Evolutionary conservation across 2,797 vertebrate species (phyloP), one percentile per base, ranked within the genome.

Genomic region (Alauda arvensis): DNA sequence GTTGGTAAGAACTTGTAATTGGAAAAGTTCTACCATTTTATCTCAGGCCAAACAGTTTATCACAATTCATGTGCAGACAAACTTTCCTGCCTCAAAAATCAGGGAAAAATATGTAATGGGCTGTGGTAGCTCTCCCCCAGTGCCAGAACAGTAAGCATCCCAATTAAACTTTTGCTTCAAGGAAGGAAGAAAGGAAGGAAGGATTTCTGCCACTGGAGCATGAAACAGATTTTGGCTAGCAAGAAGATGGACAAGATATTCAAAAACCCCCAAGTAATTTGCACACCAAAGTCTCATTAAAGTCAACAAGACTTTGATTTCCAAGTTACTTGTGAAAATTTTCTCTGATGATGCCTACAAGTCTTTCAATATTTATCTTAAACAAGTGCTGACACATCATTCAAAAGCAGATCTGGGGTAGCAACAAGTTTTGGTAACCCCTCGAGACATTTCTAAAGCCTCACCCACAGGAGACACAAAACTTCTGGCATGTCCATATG

Each of bases 341-440:
- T 89, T 79, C 75, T 89, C 67, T 85, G 57, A 81, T 74, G 84
- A 87, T 88, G 77, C 71, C 71, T 85, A 59, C 77, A 67, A 87
- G 75, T 75, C 67, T 89, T 81, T 34, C 77, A 87, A 48, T 81
- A 91, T 55, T 94, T 92, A 86, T 40, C 88, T 85, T 85, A 71
- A 77, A 79, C 90, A 82, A 92, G 91, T 77, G 83, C 91, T 89
- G 87, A 84, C 89, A 89, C 33, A 90, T 92, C 62, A 91, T 57
- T 89, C 65, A 90, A 69, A 87, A 92, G 78, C 61, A 94, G 80
- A 90, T 77, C 68, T 13, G n/a, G 53, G 53, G 70, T 39, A 83
- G 75, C 85, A 89, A 79, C 87, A 92, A 91, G 75, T 90, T 93
- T 92, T 90, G 87, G 87, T 92, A 91, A 92, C 68, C 93, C 87